Evolutionary conservation across 2,888 invertebrate genomes (phyloP).

Genomic region (Andrena camellia): DNA sequence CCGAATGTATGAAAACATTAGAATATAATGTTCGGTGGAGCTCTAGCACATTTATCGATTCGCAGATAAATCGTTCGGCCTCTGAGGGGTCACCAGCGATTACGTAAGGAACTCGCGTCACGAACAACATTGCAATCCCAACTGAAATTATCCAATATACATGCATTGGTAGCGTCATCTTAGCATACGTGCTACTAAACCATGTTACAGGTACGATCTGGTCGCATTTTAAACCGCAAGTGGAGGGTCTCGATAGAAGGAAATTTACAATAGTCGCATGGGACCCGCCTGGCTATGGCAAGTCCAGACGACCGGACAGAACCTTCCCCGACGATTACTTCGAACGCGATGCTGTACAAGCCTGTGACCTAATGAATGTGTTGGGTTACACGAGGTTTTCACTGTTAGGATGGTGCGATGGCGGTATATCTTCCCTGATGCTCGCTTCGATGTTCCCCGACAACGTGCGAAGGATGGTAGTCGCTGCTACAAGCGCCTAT

Average conservation of each 20-base stretch:
- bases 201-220: constrained; percentile 88
- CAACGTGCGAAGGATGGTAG: constrained; percentile 89
- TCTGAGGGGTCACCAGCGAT: background rate
- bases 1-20: background rate
- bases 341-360: constrained; percentile 90
- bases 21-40: background rate
- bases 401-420: constrained; percentile 95
- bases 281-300: constrained; percentile 96
- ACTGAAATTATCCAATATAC: background rate
- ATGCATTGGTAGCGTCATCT: too few species aligned
- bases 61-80: background rate
- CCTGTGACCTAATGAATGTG: constrained; percentile 90
- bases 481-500: constrained; percentile 93
- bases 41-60: background rate
- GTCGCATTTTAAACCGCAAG: constrained; percentile 93
- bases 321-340: constrained; percentile 91
- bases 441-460: constrained; percentile 91
- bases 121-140: background rate
- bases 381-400: constrained; percentile 90
- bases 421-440: constrained; percentile 92
- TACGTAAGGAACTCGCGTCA: background rate
- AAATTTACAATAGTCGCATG: constrained; percentile 90
- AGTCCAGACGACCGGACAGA: constrained; percentile 92
- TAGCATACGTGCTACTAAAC: constrained; percentile 24
- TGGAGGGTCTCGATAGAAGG: constrained; percentile 88